Evolutionary conservation across 1,140 invertebrate genomes (phyloP).

Genomic region (Belonocnema kinseyi): DNA sequence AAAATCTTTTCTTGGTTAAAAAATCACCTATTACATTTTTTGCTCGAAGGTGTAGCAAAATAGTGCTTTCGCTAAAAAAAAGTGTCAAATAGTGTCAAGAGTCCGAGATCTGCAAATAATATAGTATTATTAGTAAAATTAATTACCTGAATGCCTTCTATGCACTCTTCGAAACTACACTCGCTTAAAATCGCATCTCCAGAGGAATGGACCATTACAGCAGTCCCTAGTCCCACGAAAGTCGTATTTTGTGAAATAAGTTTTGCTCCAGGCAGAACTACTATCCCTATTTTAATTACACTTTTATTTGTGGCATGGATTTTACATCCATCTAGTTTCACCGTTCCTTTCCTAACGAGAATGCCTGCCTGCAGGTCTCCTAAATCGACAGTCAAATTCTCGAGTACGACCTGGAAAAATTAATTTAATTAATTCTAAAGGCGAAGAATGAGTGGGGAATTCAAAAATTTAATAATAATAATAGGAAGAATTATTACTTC

Average conservation of each 20-base stretch:
- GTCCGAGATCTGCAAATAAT: neutral
- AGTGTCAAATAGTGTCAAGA: no score
- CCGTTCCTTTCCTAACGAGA: constrained; percentile 62
- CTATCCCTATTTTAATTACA: constrained; percentile 66
- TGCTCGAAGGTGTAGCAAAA: no score
- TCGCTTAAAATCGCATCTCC: constrained; percentile 59
- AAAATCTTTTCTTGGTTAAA: constrained; percentile 22
- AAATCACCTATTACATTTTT: neutral
- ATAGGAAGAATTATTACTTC: constrained; percentile 48
- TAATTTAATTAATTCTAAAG: constrained; percentile 32
- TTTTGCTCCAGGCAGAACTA: constrained; percentile 68
- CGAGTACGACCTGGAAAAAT: constrained; percentile 60
- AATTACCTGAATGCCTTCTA: constrained; percentile 68
- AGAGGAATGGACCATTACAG: constrained; percentile 59
- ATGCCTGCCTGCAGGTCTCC: constrained; percentile 66
- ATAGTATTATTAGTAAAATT: neutral
- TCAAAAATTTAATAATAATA: constrained; percentile 34
- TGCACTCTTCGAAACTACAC: constrained; percentile 65
- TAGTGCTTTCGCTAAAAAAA: no score
- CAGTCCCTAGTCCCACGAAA: constrained; percentile 67
- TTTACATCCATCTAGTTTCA: constrained; percentile 62
- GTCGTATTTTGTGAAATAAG: constrained; percentile 60
- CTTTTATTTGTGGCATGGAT: constrained; percentile 63
- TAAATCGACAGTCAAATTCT: constrained; percentile 67
- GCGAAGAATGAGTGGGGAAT: constrained; percentile 14